A percentile compares a stretch with the other conserved stretches of the same genome.
These are phyloP conservation scores for Agelaius phoeniceus DNA, from an alignment of 2,113 vertebrate genomes.

Conservation along the genomic window DNA sequence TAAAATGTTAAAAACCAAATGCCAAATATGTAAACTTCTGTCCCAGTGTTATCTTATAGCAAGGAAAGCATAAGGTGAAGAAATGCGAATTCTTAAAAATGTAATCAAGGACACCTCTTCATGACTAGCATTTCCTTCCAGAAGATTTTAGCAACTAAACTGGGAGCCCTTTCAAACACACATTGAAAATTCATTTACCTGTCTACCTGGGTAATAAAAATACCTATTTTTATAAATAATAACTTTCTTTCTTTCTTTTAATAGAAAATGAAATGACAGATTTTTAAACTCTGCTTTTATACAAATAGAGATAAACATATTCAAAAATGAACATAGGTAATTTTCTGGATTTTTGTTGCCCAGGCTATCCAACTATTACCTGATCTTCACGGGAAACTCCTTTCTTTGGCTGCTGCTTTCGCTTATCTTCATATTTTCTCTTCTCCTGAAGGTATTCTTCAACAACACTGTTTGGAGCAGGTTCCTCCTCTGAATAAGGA, in stretches of 20 bases:
- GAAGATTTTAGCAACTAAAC: neutral
- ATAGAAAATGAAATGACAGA: neutral
- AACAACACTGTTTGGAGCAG: conserved; percentile 80
- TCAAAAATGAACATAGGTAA: neutral
- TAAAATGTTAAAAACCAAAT: neutral
- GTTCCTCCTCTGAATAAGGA: conserved; percentile 72
- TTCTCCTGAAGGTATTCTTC: conserved; percentile 91
- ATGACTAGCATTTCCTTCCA: neutral
- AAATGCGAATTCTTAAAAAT: neutral
- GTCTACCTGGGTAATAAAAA: neutral
- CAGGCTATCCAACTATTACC: conserved; percentile 66
- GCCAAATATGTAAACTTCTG: neutral
- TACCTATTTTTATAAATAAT: neutral
- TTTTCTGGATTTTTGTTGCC: neutral
- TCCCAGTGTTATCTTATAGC: neutral
- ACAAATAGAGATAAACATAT: neutral
- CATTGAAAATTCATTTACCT: neutral
- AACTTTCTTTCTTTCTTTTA: neutral
- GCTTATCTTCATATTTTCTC: conserved; percentile 88
- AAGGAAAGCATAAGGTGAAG: neutral
- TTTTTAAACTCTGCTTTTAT: neutral
- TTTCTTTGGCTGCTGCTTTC: conserved; percentile 83
- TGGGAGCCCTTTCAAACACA: neutral
- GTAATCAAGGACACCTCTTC: neutral
- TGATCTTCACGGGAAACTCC: conserved; percentile 83